Evolutionary conservation across 2,888 invertebrate species (phyloP).

Genomic region (Dugesia japonica): DNA sequence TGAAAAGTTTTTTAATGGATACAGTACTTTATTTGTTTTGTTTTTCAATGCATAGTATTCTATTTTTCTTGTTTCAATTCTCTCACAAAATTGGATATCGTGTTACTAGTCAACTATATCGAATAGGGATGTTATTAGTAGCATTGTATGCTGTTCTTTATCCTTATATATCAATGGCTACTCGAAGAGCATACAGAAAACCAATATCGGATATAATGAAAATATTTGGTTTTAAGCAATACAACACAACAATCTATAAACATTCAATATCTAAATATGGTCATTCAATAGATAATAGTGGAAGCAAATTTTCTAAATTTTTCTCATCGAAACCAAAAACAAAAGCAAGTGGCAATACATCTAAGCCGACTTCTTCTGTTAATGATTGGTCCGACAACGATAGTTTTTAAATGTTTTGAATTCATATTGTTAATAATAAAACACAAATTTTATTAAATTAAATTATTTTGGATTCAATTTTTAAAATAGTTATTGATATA

Average conservation of each 20-base stretch:
- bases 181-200: neutral
- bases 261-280: neutral
- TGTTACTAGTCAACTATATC: neutral
- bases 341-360: neutral
- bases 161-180: slow-evolving; percentile 2
- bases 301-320: neutral
- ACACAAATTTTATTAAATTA: no score
- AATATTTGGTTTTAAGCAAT: neutral
- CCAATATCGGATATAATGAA: neutral
- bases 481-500: no score
- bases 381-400: neutral
- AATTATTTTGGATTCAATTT: no score
- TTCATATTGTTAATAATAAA: no score
- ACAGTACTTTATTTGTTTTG: neutral
- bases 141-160: neutral
- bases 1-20: slow-evolving; percentile 12
- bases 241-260: neutral
- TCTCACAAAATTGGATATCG: neutral
- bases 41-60: neutral
- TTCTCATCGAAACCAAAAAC: neutral
- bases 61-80: neutral
- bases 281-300: neutral
- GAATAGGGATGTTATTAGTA: neutral
- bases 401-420: neutral
- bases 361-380: neutral